Evolutionary conservation across 2,113 vertebrate species (phyloP).

Genomic region (Triplophysa dalaica): DNA sequence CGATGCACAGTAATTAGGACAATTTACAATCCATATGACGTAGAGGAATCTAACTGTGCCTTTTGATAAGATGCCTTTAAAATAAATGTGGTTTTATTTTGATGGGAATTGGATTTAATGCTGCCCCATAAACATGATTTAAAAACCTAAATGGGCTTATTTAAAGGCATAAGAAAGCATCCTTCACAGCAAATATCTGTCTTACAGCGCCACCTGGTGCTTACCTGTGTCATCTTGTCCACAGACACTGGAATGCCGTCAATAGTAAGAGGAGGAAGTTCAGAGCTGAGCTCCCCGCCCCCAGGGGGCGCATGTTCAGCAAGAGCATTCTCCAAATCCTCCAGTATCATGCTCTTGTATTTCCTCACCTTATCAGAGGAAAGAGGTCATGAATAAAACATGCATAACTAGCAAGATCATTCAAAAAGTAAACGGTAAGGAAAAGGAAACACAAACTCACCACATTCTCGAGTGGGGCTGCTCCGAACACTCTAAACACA

Average conservation of each 20-base stretch:
- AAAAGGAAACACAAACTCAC: conserved; percentile 64
- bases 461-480: conserved; percentile 96
- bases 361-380: conserved; percentile 86
- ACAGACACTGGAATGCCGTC: conserved; percentile 97
- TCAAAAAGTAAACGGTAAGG: background rate
- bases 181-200: background rate
- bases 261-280: conserved; percentile 94
- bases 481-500: conserved; percentile 96
- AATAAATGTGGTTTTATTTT: no score
- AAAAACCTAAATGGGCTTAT: no score
- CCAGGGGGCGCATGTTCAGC: conserved; percentile 93
- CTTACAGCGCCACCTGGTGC: conserved; percentile 62
- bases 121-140: no score
- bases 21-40: no score
- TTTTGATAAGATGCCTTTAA: no score
- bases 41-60: no score
- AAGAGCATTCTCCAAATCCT: conserved; percentile 93
- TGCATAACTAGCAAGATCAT: background rate
- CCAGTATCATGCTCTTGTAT: conserved; percentile 96
- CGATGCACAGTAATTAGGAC: no score
- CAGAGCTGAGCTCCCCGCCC: conserved; percentile 87
- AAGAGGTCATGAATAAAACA: background rate
- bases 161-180: background rate
- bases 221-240: conserved; percentile 99
- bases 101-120: no score